Percentiles rank a stretch among this genome's conserved stretches.
Conservation (phyloP, 2,888 invertebrate genomes). For the Aphrophora alni region DNA sequence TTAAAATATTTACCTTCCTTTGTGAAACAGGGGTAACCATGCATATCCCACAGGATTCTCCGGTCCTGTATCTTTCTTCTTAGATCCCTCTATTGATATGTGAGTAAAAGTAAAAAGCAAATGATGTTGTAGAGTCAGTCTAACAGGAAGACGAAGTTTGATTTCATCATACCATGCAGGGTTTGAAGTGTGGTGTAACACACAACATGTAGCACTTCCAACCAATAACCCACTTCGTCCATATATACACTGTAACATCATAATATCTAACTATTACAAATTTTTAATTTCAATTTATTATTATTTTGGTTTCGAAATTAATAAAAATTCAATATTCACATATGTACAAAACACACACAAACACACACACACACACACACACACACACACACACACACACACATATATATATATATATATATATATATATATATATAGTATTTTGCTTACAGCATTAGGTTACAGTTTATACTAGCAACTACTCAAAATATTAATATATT, state of each 20-base stretch:
- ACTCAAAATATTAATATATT: too few species aligned
- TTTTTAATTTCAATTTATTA: not conserved
- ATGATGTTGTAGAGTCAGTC: conserved; percentile 86
- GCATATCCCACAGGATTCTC: conserved; percentile 92
- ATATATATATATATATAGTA: too few species aligned
- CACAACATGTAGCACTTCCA: conserved; percentile 69
- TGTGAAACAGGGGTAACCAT: conserved; percentile 87
- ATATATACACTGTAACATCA: conserved; percentile 69
- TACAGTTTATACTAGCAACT: too few species aligned
- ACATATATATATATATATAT: too few species aligned
- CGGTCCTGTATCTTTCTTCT: conserved; percentile 75
- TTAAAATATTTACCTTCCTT: conserved; percentile 64
- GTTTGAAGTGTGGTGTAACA: conserved; percentile 87
- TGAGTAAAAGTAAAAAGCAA: conserved; percentile 95
- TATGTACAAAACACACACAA: too few species aligned
- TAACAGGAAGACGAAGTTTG: conserved; percentile 87
- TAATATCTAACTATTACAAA: too few species aligned
- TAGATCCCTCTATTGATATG: conserved; percentile 88
- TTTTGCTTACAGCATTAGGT: too few species aligned
- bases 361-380: too few species aligned
- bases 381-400: too few species aligned
- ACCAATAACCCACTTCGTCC: conserved; percentile 66
- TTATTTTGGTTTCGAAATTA: not conserved
- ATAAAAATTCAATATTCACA: too few species aligned
- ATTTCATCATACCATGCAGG: conserved; percentile 95